These are phyloP conservation scores for Drosophila gunungcola DNA, from an alignment of 1,140 invertebrate species.

Conservation along the genomic window DNA sequence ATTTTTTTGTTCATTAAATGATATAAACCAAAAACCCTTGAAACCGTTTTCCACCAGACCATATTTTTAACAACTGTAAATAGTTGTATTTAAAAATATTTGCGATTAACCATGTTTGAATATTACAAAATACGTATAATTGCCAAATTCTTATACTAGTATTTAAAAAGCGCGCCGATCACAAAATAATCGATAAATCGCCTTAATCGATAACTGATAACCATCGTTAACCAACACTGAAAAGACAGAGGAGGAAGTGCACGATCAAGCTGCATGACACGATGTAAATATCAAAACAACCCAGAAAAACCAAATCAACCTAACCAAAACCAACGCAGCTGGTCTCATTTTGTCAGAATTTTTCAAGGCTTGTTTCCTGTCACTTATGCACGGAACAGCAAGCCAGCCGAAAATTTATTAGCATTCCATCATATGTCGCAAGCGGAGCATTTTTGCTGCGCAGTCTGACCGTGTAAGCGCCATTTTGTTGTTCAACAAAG, in stretches of 20 bases:
- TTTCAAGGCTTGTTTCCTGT: not conserved
- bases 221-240: not conserved
- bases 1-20: too few species aligned
- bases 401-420: too few species aligned
- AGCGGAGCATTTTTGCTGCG: not conserved
- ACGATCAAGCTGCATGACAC: conserved; percentile 16
- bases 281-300: not conserved
- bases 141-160: not conserved
- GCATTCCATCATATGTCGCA: conserved; percentile 4
- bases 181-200: not conserved
- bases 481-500: conserved; percentile 72
- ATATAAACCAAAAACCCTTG: too few species aligned
- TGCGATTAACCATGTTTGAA: too few species aligned
- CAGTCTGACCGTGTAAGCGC: conserved; percentile 47
- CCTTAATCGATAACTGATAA: not conserved
- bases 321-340: too few species aligned
- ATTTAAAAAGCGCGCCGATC: not conserved
- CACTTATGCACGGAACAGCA: too few species aligned
- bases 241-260: not conserved
- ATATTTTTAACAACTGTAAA: too few species aligned
- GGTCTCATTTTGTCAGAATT: not conserved
- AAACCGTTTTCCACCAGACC: too few species aligned
- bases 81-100: too few species aligned
- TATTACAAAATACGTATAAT: too few species aligned
- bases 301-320: not conserved